A percentile compares a stretch with the other conserved stretches of the same genome.
These are phyloP conservation scores for Carposina sasakii DNA, from an alignment of 1,140 invertebrate species.

Conservation along the genomic window DNA sequence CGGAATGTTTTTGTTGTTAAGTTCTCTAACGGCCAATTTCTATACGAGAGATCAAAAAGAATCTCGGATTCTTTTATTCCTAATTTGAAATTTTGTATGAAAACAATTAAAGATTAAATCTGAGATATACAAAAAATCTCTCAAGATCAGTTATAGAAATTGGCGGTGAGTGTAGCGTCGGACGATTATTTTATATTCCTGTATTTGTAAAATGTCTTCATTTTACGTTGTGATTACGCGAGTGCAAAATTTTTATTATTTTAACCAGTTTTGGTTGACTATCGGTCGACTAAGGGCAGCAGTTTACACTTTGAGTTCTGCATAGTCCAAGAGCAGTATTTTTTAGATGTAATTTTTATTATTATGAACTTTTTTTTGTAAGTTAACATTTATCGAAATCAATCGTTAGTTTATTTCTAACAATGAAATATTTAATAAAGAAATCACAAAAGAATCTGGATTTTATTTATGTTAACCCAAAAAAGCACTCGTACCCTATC, in stretches of 20 bases:
- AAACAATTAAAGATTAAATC: too few relatives aligned
- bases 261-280: constrained; percentile 59
- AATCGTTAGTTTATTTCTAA: constrained; percentile 72
- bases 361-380: constrained; percentile 66
- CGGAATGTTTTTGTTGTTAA: too few relatives aligned
- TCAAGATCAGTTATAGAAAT: too few relatives aligned
- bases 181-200: constrained; percentile 33
- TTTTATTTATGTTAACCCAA: too few relatives aligned
- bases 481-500: too few relatives aligned
- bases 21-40: too few relatives aligned
- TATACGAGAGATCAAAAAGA: too few relatives aligned
- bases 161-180: too few relatives aligned
- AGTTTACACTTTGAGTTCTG: constrained; percentile 55
- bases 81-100: too few relatives aligned
- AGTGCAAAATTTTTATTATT: constrained; percentile 66
- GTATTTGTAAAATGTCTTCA: constrained; percentile 68
- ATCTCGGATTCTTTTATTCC: too few relatives aligned
- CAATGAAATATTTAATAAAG: constrained; percentile 72
- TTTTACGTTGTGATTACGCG: constrained; percentile 71
- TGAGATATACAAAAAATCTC: too few relatives aligned
- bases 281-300: constrained; percentile 57
- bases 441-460: constrained; percentile 61
- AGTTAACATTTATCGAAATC: constrained; percentile 69
- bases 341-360: constrained; percentile 68
- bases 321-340: constrained; percentile 70